phyloP scores from a whole-genome alignment of 1,140 invertebrate species.

The Drosophila repleta region DNA sequence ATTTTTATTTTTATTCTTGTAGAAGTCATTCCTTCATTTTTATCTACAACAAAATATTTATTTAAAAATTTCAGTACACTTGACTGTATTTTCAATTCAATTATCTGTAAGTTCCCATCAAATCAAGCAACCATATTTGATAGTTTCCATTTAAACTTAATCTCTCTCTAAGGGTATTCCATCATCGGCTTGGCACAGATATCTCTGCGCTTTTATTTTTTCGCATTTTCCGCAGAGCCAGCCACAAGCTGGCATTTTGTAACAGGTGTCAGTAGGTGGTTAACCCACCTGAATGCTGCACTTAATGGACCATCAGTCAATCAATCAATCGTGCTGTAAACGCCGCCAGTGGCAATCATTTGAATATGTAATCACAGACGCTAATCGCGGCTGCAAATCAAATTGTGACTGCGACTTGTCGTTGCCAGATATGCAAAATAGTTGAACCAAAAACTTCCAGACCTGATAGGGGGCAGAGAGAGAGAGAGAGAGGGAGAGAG shows the following conservation, averaged over 20 bases:
- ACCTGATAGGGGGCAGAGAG: not conserved
- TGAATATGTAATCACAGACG: conserved; percentile 68
- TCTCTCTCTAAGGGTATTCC: too few species aligned
- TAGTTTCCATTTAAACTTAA: too few species aligned
- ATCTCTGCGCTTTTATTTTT: not conserved
- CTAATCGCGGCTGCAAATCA: conserved; percentile 71
- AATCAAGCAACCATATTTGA: too few species aligned
- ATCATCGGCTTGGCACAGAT: too few species aligned
- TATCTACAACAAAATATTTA: too few species aligned
- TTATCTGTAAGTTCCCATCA: too few species aligned
- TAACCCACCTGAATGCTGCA: conserved; percentile 19
- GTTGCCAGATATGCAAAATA: conserved; percentile 62
- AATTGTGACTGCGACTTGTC: conserved; percentile 52
- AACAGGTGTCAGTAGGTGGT: conserved; percentile 12
- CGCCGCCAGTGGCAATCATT: conserved; percentile 72
- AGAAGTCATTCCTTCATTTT: too few species aligned
- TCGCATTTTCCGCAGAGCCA: not conserved
- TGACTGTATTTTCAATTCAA: too few species aligned
- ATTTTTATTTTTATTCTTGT: too few species aligned
- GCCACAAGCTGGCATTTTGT: conserved; percentile 11
- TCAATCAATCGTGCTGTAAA: conserved; percentile 38
- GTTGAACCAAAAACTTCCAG: conserved; percentile 22
- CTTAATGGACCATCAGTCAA: conserved; percentile 55
- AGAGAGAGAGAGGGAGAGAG: too few species aligned
- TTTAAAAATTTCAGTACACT: too few species aligned